Percentiles rank a stretch among this genome's conserved stretches.
phyloP scores from a whole-genome alignment of 2,888 invertebrate genomes.

The Aspidapion aeneum region DNA sequence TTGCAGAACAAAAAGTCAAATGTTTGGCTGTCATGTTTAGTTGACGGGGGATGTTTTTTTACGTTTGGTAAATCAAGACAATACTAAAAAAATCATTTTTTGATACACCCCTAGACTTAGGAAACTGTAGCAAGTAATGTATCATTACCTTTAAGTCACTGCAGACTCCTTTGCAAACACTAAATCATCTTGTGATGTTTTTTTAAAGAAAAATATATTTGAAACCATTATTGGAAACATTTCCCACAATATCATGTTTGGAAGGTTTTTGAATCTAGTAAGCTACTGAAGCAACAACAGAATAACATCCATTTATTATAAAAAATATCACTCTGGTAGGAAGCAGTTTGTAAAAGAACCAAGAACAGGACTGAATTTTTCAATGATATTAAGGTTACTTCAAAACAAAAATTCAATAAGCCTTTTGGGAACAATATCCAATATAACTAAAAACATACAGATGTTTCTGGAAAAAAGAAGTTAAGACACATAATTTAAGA shows the following conservation, averaged over 20 bases:
- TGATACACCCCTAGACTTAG: background rate
- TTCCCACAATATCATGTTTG: too few species aligned
- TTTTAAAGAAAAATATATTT: too few species aligned
- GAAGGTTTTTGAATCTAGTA: background rate
- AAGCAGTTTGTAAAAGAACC: too few species aligned
- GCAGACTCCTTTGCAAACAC: background rate
- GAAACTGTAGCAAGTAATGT: background rate
- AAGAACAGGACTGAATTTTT: too few species aligned
- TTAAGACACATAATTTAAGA: too few species aligned
- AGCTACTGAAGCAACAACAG: too few species aligned
- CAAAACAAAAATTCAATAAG: too few species aligned
- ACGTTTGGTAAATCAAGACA: slow-evolving; percentile 14
- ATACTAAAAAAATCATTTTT: slow-evolving; percentile 23
- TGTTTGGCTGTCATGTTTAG: slow-evolving; percentile 18
- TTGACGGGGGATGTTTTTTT: slow-evolving; percentile 20
- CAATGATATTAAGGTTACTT: too few species aligned
- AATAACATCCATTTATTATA: too few species aligned
- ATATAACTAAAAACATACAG: background rate
- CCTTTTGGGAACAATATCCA: background rate
- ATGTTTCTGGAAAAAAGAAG: background rate
- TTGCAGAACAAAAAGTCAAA: slow-evolving; percentile 20
- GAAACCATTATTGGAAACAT: too few species aligned
- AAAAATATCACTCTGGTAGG: too few species aligned
- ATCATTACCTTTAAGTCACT: background rate
- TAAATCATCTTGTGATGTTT: too few species aligned